Percentiles rank a stretch among this genome's conserved stretches.
Evolutionary conservation across 2,797 vertebrate genomes (phyloP).

Genomic region (Coluber constrictor): DNA sequence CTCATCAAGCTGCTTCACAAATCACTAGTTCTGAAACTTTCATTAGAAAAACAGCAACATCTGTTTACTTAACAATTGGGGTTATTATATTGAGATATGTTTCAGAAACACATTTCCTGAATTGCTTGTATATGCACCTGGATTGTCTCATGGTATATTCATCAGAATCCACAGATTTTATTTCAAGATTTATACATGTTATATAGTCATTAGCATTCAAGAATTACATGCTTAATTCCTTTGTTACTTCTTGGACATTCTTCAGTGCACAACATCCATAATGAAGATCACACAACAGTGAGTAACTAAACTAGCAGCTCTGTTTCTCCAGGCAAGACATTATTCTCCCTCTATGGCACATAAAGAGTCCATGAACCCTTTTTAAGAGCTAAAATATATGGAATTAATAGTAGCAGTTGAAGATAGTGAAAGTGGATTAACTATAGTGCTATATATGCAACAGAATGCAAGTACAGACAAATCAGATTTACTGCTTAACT

Average conservation of each 20-base stretch:
- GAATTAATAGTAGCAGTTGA: background rate
- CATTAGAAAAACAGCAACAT: background rate
- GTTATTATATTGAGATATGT: background rate
- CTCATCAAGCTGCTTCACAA: background rate
- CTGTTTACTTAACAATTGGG: background rate
- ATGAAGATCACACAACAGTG: background rate
- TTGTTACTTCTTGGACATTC: background rate
- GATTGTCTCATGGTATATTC: background rate
- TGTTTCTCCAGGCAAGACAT: background rate
- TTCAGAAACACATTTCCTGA: background rate
- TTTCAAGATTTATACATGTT: conserved; percentile 15
- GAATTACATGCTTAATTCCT: background rate
- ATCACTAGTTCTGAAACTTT: background rate
- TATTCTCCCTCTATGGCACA: background rate
- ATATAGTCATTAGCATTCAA: conserved; percentile 6
- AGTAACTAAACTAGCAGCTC: background rate
- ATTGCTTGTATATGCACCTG: conserved; percentile 1
- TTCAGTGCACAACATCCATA: conserved; percentile 5
- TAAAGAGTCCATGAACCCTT: background rate
- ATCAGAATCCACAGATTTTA: background rate
- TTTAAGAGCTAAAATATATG: background rate
- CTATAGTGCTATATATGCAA: background rate
- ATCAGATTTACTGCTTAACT: background rate
- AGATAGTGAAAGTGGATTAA: background rate
- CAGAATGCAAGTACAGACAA: background rate